Conservation (phyloP, 2,888 invertebrate genomes). For the Cylloceria caligata region DNA sequence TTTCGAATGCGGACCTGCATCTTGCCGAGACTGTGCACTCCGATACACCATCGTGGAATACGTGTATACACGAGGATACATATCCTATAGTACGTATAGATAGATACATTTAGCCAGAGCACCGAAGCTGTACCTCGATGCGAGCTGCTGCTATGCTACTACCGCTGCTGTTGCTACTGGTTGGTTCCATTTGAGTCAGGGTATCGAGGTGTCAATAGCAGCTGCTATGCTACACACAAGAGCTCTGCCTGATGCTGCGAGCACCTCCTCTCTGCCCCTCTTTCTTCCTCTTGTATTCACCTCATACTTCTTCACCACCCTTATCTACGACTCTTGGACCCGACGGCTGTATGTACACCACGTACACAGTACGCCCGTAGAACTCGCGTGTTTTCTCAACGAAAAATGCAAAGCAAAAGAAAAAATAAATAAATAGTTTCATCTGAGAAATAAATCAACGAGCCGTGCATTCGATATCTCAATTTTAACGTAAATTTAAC, state of each 20-base stretch:
- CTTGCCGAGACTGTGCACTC: not conserved
- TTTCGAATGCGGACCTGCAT: constrained; percentile 20
- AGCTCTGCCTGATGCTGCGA: constrained; percentile 77
- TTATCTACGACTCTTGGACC: constrained; percentile 79
- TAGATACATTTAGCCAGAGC: constrained; percentile 41
- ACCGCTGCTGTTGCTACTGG: constrained; percentile 72
- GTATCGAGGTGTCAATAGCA: constrained; percentile 85
- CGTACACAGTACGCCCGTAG: constrained; percentile 26
- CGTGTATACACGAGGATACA: constrained; percentile 46
- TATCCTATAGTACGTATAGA: constrained; percentile 37
- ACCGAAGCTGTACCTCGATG: constrained; percentile 59
- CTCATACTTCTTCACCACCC: constrained; percentile 80
- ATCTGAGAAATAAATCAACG: constrained; percentile 45
- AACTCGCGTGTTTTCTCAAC: constrained; percentile 41
- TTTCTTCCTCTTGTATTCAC: constrained; percentile 73
- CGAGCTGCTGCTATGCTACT: constrained; percentile 34
- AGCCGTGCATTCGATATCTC: constrained; percentile 3
- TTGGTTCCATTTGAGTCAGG: constrained; percentile 83
- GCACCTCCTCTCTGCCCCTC: constrained; percentile 56
- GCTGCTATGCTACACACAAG: constrained; percentile 83
- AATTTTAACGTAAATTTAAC: constrained; percentile 1
- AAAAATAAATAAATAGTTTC: constrained; percentile 20
- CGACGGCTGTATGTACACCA: constrained; percentile 51
- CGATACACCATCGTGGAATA: constrained; percentile 17
- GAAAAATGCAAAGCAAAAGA: not conserved